phyloP scores from a whole-genome alignment of 2,113 vertebrate species.

The Anhinga rufa region DNA sequence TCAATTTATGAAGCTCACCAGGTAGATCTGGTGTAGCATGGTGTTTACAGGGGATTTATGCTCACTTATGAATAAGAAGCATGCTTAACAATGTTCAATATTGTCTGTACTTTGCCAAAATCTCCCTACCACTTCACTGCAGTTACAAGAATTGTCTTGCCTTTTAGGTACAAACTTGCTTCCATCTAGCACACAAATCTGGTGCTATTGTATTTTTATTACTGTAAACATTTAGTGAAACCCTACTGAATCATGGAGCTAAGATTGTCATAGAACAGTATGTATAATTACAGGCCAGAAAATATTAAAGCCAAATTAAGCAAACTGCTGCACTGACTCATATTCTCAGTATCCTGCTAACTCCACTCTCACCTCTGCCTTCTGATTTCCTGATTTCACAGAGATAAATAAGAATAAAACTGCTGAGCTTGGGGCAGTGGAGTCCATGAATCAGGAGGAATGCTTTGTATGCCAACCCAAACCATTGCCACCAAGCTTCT shows the following conservation, averaged over 20 bases:
- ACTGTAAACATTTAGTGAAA: background rate
- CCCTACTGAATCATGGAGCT: background rate
- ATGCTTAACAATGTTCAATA: background rate
- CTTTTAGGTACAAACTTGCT: background rate
- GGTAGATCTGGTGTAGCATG: background rate
- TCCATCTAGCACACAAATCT: background rate
- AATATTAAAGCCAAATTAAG: background rate
- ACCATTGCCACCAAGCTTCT: background rate
- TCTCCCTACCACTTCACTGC: background rate
- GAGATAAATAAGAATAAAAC: background rate
- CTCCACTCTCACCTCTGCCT: background rate
- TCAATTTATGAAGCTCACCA: background rate
- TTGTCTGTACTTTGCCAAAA: background rate
- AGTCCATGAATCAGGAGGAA: background rate
- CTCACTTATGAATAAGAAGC: background rate
- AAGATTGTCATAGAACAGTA: background rate
- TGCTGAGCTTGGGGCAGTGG: background rate
- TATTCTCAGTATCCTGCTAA: background rate
- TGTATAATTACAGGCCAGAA: background rate
- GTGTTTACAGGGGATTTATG: background rate
- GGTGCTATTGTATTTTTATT: background rate
- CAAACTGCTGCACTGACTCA: background rate
- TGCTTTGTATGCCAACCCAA: background rate
- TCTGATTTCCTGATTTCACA: background rate
- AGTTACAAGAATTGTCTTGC: background rate